phyloP scores from a whole-genome alignment of 2,113 vertebrate genomes.

The Gasterosteus nipponicus region DNA sequence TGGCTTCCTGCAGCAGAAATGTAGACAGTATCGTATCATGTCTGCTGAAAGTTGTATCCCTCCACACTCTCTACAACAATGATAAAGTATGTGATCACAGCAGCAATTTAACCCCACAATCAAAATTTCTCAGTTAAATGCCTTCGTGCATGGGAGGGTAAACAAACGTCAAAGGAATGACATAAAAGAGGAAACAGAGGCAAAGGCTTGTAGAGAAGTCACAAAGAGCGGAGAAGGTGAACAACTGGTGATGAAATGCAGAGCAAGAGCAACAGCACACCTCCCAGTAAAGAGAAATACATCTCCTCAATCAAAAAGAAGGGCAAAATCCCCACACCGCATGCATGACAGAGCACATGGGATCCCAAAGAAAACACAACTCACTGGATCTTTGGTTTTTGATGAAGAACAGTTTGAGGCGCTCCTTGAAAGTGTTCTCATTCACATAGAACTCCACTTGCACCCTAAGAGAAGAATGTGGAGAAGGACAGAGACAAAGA shows the following conservation, averaged over 20 bases:
- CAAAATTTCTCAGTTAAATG: not conserved
- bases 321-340: slow-evolving; percentile 5
- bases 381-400: slow-evolving; percentile 91
- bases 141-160: not conserved
- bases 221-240: slow-evolving; percentile 25
- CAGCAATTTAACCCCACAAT: not conserved
- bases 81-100: slow-evolving; percentile 3
- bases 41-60: not conserved
- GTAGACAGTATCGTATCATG: not conserved
- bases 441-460: slow-evolving; percentile 89
- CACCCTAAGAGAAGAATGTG: slow-evolving; percentile 74
- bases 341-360: slow-evolving; percentile 8
- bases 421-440: slow-evolving; percentile 89
- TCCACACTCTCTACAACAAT: not conserved
- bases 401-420: slow-evolving; percentile 89
- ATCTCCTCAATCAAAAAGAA: slow-evolving; percentile 1
- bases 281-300: slow-evolving; percentile 17
- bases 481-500: slow-evolving; percentile 38
- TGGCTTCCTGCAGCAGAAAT: not conserved
- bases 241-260: slow-evolving; percentile 50
- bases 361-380: slow-evolving; percentile 53
- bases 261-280: slow-evolving; percentile 33
- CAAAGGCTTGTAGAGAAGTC: slow-evolving; percentile 3
- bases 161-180: slow-evolving; percentile 1
- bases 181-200: not conserved